Evolutionary conservation across 1,140 invertebrate genomes (phyloP), one percentile per base, ranked within the genome.

Genomic region (Papilio helenus): DNA sequence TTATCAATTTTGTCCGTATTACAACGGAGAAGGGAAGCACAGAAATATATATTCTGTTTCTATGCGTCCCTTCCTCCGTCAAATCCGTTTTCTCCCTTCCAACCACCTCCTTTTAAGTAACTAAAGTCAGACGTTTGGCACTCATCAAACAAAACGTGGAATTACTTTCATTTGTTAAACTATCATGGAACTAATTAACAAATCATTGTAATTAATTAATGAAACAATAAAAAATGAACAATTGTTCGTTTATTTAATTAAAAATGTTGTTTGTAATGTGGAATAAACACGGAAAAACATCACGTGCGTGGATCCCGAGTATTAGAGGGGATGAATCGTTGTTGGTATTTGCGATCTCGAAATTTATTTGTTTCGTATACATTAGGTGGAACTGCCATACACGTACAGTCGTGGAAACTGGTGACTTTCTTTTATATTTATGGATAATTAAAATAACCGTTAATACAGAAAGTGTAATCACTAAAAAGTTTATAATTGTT

Each of bases 231-330:
- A 1, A n/a, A 65, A 46, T 46, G 14, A 68, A 34, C 26, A 68
- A 68, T 18, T 68, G 10, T 68, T 18, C 51, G 5, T 55, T 20
- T 68, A 29, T 10, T 68, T 16, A 68, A 68, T 68, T 68, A 68
- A 68, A 68, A 68, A 34, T 68, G 2, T 68, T 29, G 14, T 61
- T 12, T 12, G 8, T 61, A 23, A 65, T 68, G 26, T 16, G 12
- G 14, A 68, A 68, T 68, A 61, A 61, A 61, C 12, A 65, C 23
- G 26, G 61, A 29, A 68, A 68, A 68, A 29, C 23, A 61, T 14
- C 12, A 26, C 14, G 61, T 29, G 29, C 61, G 61, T 68, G 26
- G 4, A 10, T 68, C 14, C 23, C 1, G 10, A 68, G 12, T 65
- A 16, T 68, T 34, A 68, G 16, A 3, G 29, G 26, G 26, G 61